Evolutionary conservation across 2,888 invertebrate genomes (phyloP).

Genomic region (Malthinus seriepunctatus): DNA sequence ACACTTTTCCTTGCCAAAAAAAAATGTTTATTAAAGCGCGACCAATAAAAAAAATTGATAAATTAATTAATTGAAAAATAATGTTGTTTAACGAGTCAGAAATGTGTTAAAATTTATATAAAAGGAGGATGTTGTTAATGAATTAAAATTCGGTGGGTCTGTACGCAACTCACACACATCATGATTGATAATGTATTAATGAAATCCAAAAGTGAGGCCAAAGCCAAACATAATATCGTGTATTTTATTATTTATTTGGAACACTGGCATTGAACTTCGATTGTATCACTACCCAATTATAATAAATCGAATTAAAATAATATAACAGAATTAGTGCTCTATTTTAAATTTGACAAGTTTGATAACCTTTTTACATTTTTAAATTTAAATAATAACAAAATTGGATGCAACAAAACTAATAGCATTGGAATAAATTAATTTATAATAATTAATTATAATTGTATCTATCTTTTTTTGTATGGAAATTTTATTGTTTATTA

Average conservation of each 20-base stretch:
- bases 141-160: no score
- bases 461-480: no score
- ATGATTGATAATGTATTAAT: no score
- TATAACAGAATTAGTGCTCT: constrained; percentile 17
- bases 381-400: neutral
- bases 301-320: constrained; percentile 13
- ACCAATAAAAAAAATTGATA: neutral
- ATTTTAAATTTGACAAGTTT: neutral
- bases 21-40: neutral
- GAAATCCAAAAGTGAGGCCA: neutral
- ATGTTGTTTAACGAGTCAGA: neutral
- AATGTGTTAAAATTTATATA: neutral
- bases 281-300: constrained; percentile 17
- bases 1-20: neutral
- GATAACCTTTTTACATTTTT: constrained; percentile 1
- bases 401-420: no score
- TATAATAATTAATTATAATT: no score
- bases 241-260: constrained; percentile 6
- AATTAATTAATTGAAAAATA: constrained; percentile 2
- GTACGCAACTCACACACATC: no score
- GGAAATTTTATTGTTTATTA: no score
- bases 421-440: no score
- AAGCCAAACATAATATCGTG: neutral
- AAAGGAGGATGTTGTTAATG: neutral
- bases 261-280: constrained; percentile 8